phyloP scores from a whole-genome alignment of 2,113 vertebrate species.

The Chrysemys picta region DNA sequence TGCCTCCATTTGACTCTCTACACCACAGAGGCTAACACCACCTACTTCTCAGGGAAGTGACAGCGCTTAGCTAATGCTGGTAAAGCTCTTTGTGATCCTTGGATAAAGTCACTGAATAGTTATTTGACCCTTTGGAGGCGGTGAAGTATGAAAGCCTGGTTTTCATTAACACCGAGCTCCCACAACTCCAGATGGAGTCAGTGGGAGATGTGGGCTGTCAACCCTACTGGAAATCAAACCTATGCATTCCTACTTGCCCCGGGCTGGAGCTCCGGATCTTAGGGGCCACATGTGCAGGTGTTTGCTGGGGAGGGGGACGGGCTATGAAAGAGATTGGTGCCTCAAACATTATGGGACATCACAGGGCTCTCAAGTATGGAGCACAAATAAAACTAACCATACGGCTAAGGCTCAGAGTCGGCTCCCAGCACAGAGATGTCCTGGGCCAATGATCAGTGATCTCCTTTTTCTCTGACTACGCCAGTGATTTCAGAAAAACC shows the following conservation, averaged over 20 bases:
- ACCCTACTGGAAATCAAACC: background rate
- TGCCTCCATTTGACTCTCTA: background rate
- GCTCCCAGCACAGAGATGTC: accelerated
- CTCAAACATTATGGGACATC: too few relatives aligned
- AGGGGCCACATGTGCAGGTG: background rate
- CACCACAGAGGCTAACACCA: too few relatives aligned
- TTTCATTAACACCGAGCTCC: too few relatives aligned
- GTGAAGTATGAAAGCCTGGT: too few relatives aligned
- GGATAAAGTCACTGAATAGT: too few relatives aligned
- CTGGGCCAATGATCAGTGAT: background rate
- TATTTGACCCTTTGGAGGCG: too few relatives aligned
- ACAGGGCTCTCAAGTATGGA: background rate
- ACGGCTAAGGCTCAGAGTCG: background rate
- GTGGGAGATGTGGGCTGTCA: background rate
- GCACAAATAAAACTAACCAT: background rate
- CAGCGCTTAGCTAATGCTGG: background rate
- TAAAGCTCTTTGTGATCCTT: background rate
- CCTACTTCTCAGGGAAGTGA: too few relatives aligned
- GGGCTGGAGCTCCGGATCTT: background rate
- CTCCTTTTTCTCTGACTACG: accelerated
- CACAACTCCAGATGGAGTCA: background rate
- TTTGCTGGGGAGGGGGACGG: background rate
- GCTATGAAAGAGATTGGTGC: background rate
- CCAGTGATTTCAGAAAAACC: background rate
- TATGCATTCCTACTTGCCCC: background rate